phyloP scores from a whole-genome alignment of 2,888 invertebrate genomes.

The Sarcophaga variegata region DNA sequence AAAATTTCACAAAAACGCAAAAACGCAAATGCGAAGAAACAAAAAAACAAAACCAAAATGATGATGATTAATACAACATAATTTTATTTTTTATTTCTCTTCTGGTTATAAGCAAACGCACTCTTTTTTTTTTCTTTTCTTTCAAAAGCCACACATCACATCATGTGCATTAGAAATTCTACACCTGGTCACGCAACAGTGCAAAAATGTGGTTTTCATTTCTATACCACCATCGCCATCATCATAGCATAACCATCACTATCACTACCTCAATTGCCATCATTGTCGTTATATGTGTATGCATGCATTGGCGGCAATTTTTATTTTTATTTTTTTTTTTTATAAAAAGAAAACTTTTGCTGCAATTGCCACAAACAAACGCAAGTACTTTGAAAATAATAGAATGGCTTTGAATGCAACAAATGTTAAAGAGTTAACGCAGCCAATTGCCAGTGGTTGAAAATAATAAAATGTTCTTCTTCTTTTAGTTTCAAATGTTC shows the following conservation, averaged over 20 bases:
- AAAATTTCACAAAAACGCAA: slow-evolving; percentile 30
- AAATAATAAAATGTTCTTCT: background rate
- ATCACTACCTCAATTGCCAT: slow-evolving; percentile 6
- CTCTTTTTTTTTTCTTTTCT: slow-evolving; percentile 8
- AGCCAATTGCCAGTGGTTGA: background rate
- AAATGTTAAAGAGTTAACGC: slow-evolving; percentile 5
- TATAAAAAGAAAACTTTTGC: slow-evolving; percentile 55
- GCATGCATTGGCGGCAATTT: slow-evolving; percentile 22
- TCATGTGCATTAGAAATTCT: slow-evolving; percentile 55
- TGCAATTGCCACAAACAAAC: slow-evolving; percentile 2
- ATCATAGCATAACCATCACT: background rate
- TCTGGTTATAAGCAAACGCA: slow-evolving; percentile 46
- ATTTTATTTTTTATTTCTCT: slow-evolving; percentile 25
- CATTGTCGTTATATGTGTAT: slow-evolving; percentile 3
- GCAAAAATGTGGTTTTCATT: slow-evolving; percentile 60
- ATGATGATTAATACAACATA: slow-evolving; percentile 47
- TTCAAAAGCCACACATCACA: background rate
- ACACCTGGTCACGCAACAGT: slow-evolving; percentile 63
- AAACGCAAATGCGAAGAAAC: too few relatives aligned
- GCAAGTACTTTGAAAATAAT: background rate
- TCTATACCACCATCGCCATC: slow-evolving; percentile 39
- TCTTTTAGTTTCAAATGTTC: too few relatives aligned
- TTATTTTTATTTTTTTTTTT: background rate
- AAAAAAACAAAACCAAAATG: background rate
- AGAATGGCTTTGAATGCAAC: background rate